These are phyloP conservation scores for Egretta garzetta DNA, from an alignment of 2,113 vertebrate genomes.

Conservation along the genomic window DNA sequence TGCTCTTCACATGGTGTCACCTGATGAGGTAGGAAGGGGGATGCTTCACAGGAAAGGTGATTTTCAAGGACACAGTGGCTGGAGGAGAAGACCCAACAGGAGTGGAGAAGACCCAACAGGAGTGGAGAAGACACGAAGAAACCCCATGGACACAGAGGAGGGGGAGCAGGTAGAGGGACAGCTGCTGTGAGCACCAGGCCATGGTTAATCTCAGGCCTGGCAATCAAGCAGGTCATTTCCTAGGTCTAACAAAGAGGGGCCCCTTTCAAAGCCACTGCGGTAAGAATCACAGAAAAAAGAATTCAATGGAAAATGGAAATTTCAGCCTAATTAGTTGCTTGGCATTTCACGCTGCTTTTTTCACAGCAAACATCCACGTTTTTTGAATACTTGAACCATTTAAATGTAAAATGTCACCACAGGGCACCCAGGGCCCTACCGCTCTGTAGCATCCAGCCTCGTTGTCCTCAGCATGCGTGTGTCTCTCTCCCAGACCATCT, in stretches of 20 bases:
- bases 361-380: background rate
- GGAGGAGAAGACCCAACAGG: background rate
- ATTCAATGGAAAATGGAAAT: background rate
- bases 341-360: background rate
- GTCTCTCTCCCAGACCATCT: background rate
- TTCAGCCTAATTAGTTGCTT: background rate
- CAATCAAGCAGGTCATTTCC: background rate
- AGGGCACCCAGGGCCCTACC: background rate
- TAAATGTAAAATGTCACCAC: background rate
- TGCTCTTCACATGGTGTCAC: background rate
- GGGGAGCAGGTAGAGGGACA: background rate
- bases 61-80: background rate
- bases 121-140: background rate
- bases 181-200: background rate
- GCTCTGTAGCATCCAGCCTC: background rate
- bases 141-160: background rate
- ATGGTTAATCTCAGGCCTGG: background rate
- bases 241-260: background rate
- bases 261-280: background rate
- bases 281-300: background rate
- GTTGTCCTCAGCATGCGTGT: background rate
- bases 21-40: background rate
- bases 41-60: background rate
- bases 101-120: background rate
- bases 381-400: background rate